These are phyloP conservation scores for Berghia stephanieae DNA, from an alignment of 1,140 invertebrate genomes.

Conservation along the genomic window DNA sequence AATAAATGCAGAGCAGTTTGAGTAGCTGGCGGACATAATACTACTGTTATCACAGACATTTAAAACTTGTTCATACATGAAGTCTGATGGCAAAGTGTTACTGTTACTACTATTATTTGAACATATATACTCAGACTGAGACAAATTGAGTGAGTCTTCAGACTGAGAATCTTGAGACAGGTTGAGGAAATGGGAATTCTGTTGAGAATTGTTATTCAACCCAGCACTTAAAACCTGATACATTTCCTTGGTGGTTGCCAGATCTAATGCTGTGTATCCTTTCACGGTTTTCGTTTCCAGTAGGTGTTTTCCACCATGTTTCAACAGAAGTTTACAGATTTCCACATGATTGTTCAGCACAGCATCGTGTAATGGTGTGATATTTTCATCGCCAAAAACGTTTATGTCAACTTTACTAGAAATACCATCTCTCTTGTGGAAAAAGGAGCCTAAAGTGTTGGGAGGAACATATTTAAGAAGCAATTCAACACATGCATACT, in stretches of 20 bases:
- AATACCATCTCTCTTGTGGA: constrained; percentile 18
- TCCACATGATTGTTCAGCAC: constrained; percentile 47
- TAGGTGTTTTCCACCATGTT: constrained; percentile 50
- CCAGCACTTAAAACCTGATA: constrained; percentile 31
- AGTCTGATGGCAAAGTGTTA: too few relatives aligned
- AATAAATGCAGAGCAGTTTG: too few relatives aligned
- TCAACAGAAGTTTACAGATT: constrained; percentile 48
- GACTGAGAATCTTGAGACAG: too few relatives aligned
- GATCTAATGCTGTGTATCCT: constrained; percentile 44
- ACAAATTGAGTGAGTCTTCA: too few relatives aligned
- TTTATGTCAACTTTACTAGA: constrained; percentile 50
- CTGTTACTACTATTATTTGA: too few relatives aligned
- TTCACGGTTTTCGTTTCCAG: constrained; percentile 39
- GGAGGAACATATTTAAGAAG: constrained; percentile 71
- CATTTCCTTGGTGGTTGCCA: constrained; percentile 48
- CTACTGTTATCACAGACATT: too few relatives aligned
- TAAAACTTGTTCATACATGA: too few relatives aligned
- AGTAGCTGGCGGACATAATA: too few relatives aligned
- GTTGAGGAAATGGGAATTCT: too few relatives aligned
- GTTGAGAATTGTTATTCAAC: too few relatives aligned
- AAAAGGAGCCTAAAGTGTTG: constrained; percentile 47
- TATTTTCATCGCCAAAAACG: constrained; percentile 42
- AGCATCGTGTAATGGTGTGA: constrained; percentile 62
- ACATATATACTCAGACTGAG: too few relatives aligned
- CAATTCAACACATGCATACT: constrained; percentile 79